Percentiles rank a stretch among this genome's conserved stretches.
These are phyloP conservation scores for Manis crassicaudata DNA, from an alignment of 2,797 vertebrate species.

Conservation along the genomic window DNA sequence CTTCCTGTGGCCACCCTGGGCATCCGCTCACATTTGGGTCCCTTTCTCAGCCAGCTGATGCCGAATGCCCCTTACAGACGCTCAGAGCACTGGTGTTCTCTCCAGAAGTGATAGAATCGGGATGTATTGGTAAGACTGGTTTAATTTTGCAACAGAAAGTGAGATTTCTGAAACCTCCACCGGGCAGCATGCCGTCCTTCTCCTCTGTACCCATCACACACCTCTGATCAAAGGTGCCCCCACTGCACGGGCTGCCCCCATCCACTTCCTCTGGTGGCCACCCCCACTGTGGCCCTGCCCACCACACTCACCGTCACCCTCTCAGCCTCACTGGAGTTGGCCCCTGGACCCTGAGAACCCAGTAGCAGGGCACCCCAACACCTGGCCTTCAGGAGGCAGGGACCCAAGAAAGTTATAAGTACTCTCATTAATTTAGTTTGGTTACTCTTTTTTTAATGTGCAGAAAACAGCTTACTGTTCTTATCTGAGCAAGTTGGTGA, in stretches of 20 bases:
- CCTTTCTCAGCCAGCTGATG: neutral
- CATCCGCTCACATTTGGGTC: too few relatives aligned
- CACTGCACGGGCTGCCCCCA: neutral
- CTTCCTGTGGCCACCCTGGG: accelerated
- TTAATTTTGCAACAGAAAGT: accelerated
- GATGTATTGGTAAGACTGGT: accelerated
- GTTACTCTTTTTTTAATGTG: neutral
- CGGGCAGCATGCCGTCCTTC: accelerated
- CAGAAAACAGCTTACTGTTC: neutral
- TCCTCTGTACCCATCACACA: neutral
- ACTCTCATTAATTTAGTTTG: neutral
- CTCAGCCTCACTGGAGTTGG: accelerated
- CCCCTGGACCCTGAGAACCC: neutral
- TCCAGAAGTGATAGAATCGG: neutral
- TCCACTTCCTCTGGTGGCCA: accelerated
- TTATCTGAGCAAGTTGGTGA: neutral
- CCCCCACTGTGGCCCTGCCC: accelerated
- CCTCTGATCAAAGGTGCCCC: too few relatives aligned
- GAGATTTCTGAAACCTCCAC: neutral
- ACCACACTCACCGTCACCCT: accelerated
- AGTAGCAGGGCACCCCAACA: accelerated
- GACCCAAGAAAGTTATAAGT: too few relatives aligned
- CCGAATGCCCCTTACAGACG: neutral
- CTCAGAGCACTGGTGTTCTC: neutral
- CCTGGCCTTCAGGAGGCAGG: neutral